Base-by-base conservation (phyloP, 2,888 invertebrate genomes). In the Tinea pellionella region DNA sequence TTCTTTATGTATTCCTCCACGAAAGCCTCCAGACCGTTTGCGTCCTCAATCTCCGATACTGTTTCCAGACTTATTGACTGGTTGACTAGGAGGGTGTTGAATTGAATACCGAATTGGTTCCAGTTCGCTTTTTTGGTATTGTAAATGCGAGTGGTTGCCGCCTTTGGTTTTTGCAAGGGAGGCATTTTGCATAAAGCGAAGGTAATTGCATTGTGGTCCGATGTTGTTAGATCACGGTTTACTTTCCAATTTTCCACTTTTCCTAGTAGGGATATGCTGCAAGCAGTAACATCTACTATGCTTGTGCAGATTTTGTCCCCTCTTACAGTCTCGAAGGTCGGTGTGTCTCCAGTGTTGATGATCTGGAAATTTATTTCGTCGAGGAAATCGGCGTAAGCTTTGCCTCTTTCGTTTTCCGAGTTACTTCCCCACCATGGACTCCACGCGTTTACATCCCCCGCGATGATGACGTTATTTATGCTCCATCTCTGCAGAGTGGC, bases 151-250 rank as follows among this genome's bases (percentile, higher is more conserved):
- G 61, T 66, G 65, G 32, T 64, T 8, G 61, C 13, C 64, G 62
- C 13, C 64, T 65, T 7, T 66, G 60, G 12, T 18, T 41, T 41
- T 41, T 41, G 41, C n/a, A 13, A 8, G 13, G 41, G 29, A 8
- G 30, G n/a, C 0, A 53, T 63, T n/a, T 62, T 1, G 1, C 47
- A 56, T 19, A 67, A 8, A 0, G 51, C 12, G 60, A 63, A 66
- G 11, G 63, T 63, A 0, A 67, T 65, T n/a, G 65, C 64, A 59
- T 66, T 67, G 43, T 65, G 66, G 62, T 66, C 66, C 1, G 65
- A 64, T 18, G 64, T 63, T 18, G 37, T 62, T 0, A 65, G 42
- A 7, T 15, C 51, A 32, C 64, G 32, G 16, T 63, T 59, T 3
- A 65, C 65, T 37, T 30, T 61, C 66, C 66, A 67, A 16, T 63